Conservation (phyloP, 2,888 invertebrate species). For the Muscina levida region DNA sequence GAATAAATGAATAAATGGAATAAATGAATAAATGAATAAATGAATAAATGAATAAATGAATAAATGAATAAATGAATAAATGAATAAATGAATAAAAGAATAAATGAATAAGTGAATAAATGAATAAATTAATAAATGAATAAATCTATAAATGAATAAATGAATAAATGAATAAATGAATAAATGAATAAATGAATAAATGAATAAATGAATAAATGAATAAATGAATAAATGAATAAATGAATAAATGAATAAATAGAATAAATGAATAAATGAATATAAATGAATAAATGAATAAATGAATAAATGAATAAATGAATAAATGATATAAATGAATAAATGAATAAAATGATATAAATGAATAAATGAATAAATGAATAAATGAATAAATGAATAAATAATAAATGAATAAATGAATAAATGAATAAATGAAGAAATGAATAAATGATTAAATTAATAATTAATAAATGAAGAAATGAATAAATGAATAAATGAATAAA, state of each 20-base stretch:
- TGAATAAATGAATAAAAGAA: constrained; percentile 7
- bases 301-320: too few relatives aligned
- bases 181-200: constrained; percentile 10
- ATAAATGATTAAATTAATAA: too few relatives aligned
- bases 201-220: constrained; percentile 10
- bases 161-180: constrained; percentile 10
- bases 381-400: too few relatives aligned
- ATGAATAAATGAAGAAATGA: constrained; percentile 7
- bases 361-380: constrained; percentile 10
- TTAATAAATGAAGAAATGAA: too few relatives aligned
- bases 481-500: constrained; percentile 10
- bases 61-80: constrained; percentile 10
- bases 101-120: constrained; percentile 10
- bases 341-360: constrained; percentile 7
- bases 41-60: constrained; percentile 10
- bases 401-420: too few relatives aligned
- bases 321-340: not conserved
- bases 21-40: too few relatives aligned
- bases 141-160: constrained; percentile 4
- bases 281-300: constrained; percentile 10
- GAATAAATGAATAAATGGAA: constrained; percentile 10
- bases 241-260: constrained; percentile 10
- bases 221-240: constrained; percentile 10
- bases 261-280: too few relatives aligned
- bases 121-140: constrained; percentile 7